Evolutionary conservation across 2,113 vertebrate species (phyloP).

Genomic region (Anarrhichthys ocellatus): DNA sequence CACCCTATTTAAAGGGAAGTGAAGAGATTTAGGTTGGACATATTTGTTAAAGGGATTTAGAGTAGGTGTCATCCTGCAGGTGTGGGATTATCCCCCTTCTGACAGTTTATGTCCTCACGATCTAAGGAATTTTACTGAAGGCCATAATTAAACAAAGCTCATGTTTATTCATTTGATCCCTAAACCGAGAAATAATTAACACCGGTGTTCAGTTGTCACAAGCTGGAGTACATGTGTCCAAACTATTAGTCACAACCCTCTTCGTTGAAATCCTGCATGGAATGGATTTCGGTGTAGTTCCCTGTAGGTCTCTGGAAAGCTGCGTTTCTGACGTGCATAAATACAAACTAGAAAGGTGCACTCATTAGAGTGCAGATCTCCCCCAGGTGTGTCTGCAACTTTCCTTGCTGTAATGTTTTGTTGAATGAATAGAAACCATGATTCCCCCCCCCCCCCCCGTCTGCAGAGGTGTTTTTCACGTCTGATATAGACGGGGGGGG

Average conservation of each 20-base stretch:
- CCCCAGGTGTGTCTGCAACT: background rate
- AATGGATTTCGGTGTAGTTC: constrained; percentile 39
- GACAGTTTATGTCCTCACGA: constrained; percentile 51
- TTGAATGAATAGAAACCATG: background rate
- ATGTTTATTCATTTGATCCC: constrained; percentile 76
- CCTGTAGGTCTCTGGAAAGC: constrained; percentile 36
- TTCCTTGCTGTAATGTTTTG: background rate
- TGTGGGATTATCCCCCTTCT: constrained; percentile 68
- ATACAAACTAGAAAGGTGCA: constrained; percentile 14
- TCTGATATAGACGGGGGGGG: no score
- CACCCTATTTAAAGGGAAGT: constrained; percentile 35
- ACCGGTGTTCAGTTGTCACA: constrained; percentile 54
- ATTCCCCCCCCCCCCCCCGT: background rate
- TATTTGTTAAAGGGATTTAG: constrained; percentile 53
- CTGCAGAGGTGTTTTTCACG: background rate
- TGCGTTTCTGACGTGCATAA: constrained; percentile 21
- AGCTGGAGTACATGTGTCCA: constrained; percentile 42
- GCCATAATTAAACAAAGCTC: constrained; percentile 74
- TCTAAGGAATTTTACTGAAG: constrained; percentile 33
- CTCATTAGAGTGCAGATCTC: background rate
- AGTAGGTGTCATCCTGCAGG: constrained; percentile 64
- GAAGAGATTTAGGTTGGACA: constrained; percentile 43
- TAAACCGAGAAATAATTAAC: constrained; percentile 71
- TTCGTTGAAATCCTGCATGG: constrained; percentile 38
- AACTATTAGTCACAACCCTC: constrained; percentile 62